Conservation (phyloP, 2,888 invertebrate species). For the Myathropa florea region DNA sequence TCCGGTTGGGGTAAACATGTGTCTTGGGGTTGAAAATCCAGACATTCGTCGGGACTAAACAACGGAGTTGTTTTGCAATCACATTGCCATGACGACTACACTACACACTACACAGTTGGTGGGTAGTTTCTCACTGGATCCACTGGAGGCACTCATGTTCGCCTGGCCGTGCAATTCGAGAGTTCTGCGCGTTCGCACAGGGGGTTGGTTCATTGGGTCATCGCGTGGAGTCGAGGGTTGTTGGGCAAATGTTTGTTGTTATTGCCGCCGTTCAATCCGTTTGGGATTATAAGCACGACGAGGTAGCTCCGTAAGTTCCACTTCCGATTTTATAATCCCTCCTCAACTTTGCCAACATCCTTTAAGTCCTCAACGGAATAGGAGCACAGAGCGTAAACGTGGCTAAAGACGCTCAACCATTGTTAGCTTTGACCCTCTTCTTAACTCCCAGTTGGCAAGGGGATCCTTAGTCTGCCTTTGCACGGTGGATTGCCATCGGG, state of each 20-base stretch:
- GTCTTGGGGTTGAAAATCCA: slow-evolving; percentile 55
- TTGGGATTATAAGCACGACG: slow-evolving; percentile 31
- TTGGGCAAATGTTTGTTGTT: slow-evolving; percentile 43
- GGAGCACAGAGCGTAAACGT: slow-evolving; percentile 4
- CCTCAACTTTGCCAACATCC: slow-evolving; percentile 54
- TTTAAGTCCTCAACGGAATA: slow-evolving; percentile 10
- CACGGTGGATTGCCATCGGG: slow-evolving; percentile 8
- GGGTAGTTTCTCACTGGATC: neutral
- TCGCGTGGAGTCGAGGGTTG: slow-evolving; percentile 25
- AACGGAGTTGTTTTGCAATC: slow-evolving; percentile 58
- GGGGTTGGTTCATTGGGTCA: slow-evolving; percentile 52
- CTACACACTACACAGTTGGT: neutral
- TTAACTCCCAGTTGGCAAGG: slow-evolving; percentile 1
- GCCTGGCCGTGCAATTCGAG: neutral
- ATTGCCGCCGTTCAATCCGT: slow-evolving; percentile 48
- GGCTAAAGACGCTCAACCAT: slow-evolving; percentile 40
- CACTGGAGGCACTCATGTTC: neutral
- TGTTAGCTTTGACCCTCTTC: slow-evolving; percentile 43
- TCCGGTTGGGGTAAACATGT: slow-evolving; percentile 32
- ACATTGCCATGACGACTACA: slow-evolving; percentile 58
- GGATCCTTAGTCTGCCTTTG: slow-evolving; percentile 5
- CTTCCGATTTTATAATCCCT: slow-evolving; percentile 43
- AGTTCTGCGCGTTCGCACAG: slow-evolving; percentile 17
- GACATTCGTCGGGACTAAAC: slow-evolving; percentile 31
- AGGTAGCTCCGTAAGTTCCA: slow-evolving; percentile 9